Evolutionary conservation across 1,140 invertebrate genomes (phyloP).

Genomic region (Muscidifurax raptorellus): DNA sequence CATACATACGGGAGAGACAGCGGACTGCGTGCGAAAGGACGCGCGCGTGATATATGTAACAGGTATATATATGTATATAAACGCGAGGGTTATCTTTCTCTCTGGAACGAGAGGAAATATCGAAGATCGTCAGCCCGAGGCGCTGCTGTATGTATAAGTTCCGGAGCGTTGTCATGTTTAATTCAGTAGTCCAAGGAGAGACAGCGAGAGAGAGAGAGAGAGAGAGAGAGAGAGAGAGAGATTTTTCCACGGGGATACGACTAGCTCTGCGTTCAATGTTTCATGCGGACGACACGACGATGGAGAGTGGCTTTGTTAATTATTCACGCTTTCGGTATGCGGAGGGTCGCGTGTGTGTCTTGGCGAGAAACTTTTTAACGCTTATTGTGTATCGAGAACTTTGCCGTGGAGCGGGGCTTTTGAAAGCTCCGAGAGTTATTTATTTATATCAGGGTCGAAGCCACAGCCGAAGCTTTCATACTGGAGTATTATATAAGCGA

Average conservation of each 20-base stretch:
- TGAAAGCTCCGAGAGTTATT: no score
- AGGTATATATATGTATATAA: neutral
- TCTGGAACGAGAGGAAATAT: constrained; percentile 13
- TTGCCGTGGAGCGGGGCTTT: no score
- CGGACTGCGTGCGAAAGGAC: neutral
- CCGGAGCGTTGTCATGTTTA: constrained; percentile 35
- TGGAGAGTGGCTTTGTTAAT: constrained; percentile 36
- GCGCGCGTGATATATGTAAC: neutral
- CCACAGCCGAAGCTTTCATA: no score
- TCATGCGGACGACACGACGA: neutral
- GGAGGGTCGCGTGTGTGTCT: constrained; percentile 9
- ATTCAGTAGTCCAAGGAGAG: constrained; percentile 40
- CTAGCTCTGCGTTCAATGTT: constrained; percentile 31
- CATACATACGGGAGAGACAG: no score
- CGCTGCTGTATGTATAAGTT: neutral
- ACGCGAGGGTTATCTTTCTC: neutral
- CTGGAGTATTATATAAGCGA: no score
- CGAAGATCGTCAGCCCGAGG: neutral
- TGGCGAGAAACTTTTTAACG: constrained; percentile 35
- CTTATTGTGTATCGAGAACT: neutral
- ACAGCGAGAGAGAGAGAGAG: no score
- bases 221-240: no score
- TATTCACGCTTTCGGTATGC: neutral
- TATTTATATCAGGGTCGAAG: no score
- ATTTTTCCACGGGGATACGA: neutral